A percentile compares a stretch with the other conserved stretches of the same genome.
Conservation (phyloP, 2,797 vertebrate genomes). For the Lepus townsendii region DNA sequence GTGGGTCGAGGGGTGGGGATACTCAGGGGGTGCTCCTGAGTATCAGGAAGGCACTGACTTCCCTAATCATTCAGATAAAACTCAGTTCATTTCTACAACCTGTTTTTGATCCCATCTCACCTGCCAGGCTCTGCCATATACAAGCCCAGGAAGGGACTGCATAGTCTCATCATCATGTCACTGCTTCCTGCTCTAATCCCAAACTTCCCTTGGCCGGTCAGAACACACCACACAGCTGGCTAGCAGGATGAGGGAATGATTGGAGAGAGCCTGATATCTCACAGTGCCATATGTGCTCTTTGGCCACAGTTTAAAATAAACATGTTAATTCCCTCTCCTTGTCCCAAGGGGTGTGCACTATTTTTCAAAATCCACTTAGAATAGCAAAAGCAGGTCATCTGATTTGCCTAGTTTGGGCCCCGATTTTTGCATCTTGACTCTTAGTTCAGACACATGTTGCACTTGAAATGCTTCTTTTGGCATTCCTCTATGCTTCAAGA, state of each 20-base stretch:
- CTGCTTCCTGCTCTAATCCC: constrained; percentile 55
- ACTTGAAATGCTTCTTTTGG: neutral
- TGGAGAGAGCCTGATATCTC: neutral
- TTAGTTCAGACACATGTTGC: neutral
- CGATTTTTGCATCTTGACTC: constrained; percentile 1
- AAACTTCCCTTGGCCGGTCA: constrained; percentile 27
- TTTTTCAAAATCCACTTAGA: constrained; percentile 65
- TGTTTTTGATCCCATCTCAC: neutral
- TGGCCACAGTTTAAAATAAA: constrained; percentile 63
- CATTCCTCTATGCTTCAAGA: neutral
- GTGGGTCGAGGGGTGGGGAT: neutral
- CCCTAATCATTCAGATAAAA: neutral
- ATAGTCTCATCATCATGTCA: neutral
- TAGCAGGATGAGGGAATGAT: neutral
- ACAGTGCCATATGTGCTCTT: neutral
- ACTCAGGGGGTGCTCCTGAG: fast-evolving
- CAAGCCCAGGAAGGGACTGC: constrained; percentile 50
- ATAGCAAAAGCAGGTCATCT: constrained; percentile 14
- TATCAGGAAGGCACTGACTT: neutral
- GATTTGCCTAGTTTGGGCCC: neutral
- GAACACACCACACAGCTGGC: neutral
- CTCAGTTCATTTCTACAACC: neutral
- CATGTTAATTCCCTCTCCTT: constrained; percentile 26
- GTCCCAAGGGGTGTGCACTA: neutral
- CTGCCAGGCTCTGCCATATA: neutral